Base-by-base conservation (phyloP, 2,797 vertebrate species). In the Acanthurus lineatus region DNA sequence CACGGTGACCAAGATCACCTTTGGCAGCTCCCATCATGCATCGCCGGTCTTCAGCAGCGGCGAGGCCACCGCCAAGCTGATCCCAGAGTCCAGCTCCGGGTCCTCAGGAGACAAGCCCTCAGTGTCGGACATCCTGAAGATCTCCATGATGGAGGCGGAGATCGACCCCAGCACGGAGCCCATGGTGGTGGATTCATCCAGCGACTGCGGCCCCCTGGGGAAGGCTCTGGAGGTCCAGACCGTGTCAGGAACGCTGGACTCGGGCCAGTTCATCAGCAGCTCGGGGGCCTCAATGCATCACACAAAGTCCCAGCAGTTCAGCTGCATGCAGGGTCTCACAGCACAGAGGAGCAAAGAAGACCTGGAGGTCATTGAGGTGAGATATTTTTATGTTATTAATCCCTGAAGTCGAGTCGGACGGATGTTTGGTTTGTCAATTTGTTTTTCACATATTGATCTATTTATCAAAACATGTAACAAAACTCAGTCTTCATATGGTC, bases 101-200 rank as follows among this genome's bases (percentile, higher is more conserved):
- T 89, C 95, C 60, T 82, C 88, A 0, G 89, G 78, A 1, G 93
- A 89, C 78, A 98, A 98, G 91, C 87, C 97, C 59, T 95, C 96
- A 0, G 96, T 97, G 90, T 97, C 97, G 0, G 98, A 99, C 95
- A 97, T 97, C 92, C 94, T 98, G 92, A 98, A 97, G 94, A 99
- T 99, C 94, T 99, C 98, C 90, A 96, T 99, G 98, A 96, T 99
- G 96, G 97, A 99, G 95, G 97, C 98, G 28, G 97, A 98, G 94
- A 98, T 97, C 75, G 97, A 97, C 81, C 94, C 97, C 4, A 95
- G 96, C 82, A 86, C 94, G 0, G 98, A 97, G 90, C 96, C 95
- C 77, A 94, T 96, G 91, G 74, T 97, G 92, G 97, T 96, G 93
- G 98, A 98, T 66, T 95, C 97, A 16, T 96, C 96, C 88, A 94